Conservation (phyloP, 2,888 invertebrate genomes). For the Miltochrista miniata region DNA sequence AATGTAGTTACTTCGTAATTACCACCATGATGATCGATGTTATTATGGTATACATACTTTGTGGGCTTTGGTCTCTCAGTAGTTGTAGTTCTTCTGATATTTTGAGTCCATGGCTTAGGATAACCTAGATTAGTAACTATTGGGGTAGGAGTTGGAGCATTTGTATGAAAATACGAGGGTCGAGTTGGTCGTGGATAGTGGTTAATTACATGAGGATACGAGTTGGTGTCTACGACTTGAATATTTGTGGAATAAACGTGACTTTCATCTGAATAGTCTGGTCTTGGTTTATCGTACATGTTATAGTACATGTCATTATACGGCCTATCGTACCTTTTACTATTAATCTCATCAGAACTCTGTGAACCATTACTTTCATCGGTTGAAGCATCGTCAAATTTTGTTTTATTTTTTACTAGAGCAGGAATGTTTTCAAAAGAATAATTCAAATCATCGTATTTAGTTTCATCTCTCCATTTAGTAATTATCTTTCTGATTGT, state of each 20-base stretch:
- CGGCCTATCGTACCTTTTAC: constrained; percentile 36
- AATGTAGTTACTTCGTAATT: constrained; percentile 74
- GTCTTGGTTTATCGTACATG: constrained; percentile 48
- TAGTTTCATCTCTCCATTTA: constrained; percentile 80
- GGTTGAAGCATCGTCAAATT: constrained; percentile 32
- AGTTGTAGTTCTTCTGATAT: constrained; percentile 47
- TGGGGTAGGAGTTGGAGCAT: constrained; percentile 62
- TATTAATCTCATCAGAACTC: constrained; percentile 40
- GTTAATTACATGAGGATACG: constrained; percentile 14
- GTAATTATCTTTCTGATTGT: constrained; percentile 74
- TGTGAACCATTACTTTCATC: constrained; percentile 40
- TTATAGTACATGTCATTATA: constrained; percentile 35
- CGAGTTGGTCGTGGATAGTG: constrained; percentile 45
- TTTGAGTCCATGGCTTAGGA: constrained; percentile 60
- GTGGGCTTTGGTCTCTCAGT: constrained; percentile 63
- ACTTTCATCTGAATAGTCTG: constrained; percentile 55
- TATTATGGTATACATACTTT: constrained; percentile 61
- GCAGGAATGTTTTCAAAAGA: constrained; percentile 60
- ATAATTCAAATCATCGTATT: constrained; percentile 71
- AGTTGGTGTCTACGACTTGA: constrained; percentile 52
- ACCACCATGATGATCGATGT: constrained; percentile 51
- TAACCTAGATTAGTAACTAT: constrained; percentile 75
- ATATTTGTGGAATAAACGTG: constrained; percentile 61
- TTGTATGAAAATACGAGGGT: constrained; percentile 61
- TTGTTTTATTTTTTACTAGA: constrained; percentile 34